Evolutionary conservation across 2,888 invertebrate genomes (phyloP), one percentile per base, ranked within the genome.

Genomic region (Oligia fasciuncula): DNA sequence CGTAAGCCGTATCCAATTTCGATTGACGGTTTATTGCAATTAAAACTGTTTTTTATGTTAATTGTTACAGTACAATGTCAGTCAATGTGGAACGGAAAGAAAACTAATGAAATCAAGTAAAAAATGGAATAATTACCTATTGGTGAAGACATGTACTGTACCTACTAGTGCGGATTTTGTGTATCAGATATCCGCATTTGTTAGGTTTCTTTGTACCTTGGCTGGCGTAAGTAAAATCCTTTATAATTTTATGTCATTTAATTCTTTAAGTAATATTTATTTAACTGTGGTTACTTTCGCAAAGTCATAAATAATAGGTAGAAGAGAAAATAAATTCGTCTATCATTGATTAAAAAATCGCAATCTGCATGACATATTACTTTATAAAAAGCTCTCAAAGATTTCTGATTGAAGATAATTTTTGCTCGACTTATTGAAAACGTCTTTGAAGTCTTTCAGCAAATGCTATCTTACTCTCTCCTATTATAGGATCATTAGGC

Each of bases 111-210:
- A 88, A 88, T 85, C 83, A 74, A 40, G 46, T 81, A 86, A 87
- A 87, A 88, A 87, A 80, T 77, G 11, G 87, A 88, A 89, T 89
- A 90, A 91, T 91, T 91, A 91, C 86, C 80, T 79, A 84, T 88
- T 83, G 80, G 76, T 80, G 83, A 81, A 89, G 85, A 84, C 89
- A 84, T 71, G 86, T 82, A 88, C 85, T 88, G 84, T 89, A 88
- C n/a, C n/a, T n/a, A n/a, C 89, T 90, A 83, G 85, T 84, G 80
- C 80, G 90, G 91, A 90, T 93, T 92, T 92, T 86, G 86, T 84
- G 90, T 93, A 94, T 94, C 92, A 90, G 86, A 91, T 94, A 86
- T 90, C 93, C 82, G 84, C 79, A 68, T 89, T 91, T 89, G 88
- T 91, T 76, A 14, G 93, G 93, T 91, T 94, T 94, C 91, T 84